Evolutionary conservation across 64 coral and sea anemone genomes (phyloP), one percentile per base, ranked within the genome.

Genomic region (Montipora capricornis): DNA sequence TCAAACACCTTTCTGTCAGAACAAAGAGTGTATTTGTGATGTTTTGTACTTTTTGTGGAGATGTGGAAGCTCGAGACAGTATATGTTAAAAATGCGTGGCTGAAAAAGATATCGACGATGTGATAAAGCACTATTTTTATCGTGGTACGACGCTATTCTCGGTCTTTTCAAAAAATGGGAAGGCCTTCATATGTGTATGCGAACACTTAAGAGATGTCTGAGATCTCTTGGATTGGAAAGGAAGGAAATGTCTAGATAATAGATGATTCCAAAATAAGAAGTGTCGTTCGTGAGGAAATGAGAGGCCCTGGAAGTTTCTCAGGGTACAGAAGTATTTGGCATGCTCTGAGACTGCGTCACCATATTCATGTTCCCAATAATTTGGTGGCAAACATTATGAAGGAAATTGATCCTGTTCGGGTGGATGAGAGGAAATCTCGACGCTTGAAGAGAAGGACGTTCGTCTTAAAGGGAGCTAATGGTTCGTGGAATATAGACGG

Each of bases 301-400:
- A 78, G 51, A 73, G 79, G 90, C 51, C 47, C 90, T 57, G 79
- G 68, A 55, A 20, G 53, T 73, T 73, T 79, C 68, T 76, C 74
- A 77, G 80, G 90, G 19, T 85, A 92, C 73, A 77, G 80, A 6
- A 61, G 68, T 74, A 74, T 92, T 92, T 92, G 80, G 80, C 89
- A 91, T 77, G 78, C 89, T 49, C 29, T 91, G 11, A 81, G 76
- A 70, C 64, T 79, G 76, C 74, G 77, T 64, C 76, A 90, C 17
- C 55, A 68, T 45, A 79, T 81, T 49, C 61, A 91, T 81, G 89
- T 78, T 70, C 89, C 89, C 9, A 2, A 59, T n/a, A 62, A 47
- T n/a, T 20, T 29, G 73, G 73, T 75, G 73, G 73, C 73, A 75
- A 75, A 75, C 0, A 75, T 75, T 55, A 55, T 55, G 52, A 55